A percentile compares a stretch with the other conserved stretches of the same genome.
Conservation (phyloP, 2,113 vertebrate species). For the Vulpes ferrilata region DNA sequence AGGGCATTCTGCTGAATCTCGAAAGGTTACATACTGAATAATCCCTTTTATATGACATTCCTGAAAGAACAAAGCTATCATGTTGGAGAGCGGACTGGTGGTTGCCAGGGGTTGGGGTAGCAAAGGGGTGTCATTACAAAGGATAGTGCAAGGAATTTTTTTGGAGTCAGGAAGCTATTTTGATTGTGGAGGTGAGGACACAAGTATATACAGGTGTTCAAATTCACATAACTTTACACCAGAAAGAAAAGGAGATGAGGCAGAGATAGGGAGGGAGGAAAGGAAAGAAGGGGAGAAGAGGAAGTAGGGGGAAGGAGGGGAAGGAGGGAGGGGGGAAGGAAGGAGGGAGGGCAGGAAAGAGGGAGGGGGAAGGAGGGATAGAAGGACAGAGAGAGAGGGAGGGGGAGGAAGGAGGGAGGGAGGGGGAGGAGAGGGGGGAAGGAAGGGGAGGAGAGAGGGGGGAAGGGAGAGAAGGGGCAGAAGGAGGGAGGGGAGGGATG, state of each 20-base stretch:
- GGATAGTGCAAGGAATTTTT: background rate
- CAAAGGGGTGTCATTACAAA: background rate
- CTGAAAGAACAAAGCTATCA: background rate
- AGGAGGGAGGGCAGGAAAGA: background rate
- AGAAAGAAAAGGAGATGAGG: background rate
- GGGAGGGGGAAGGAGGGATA: background rate
- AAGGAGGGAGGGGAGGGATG: background rate
- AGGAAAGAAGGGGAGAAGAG: background rate
- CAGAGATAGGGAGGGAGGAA: background rate
- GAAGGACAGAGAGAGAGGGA: background rate
- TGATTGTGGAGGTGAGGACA: background rate
- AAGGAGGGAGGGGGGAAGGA: background rate
- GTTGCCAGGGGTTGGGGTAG: background rate
- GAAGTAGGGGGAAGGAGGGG: background rate
- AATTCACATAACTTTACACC: background rate
- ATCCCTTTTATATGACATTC: background rate
- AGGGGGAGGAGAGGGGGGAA: too few relatives aligned
- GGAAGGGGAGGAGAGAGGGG: rapidly evolving
- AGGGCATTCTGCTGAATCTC: background rate
- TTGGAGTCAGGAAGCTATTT: background rate
- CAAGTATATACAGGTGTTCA: background rate
- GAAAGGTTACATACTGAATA: background rate
- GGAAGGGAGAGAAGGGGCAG: rapidly evolving
- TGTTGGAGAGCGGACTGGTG: background rate
- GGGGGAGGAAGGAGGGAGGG: background rate